Conservation (phyloP, 2,797 vertebrate genomes). For the Hozukius guyotensis region DNA sequence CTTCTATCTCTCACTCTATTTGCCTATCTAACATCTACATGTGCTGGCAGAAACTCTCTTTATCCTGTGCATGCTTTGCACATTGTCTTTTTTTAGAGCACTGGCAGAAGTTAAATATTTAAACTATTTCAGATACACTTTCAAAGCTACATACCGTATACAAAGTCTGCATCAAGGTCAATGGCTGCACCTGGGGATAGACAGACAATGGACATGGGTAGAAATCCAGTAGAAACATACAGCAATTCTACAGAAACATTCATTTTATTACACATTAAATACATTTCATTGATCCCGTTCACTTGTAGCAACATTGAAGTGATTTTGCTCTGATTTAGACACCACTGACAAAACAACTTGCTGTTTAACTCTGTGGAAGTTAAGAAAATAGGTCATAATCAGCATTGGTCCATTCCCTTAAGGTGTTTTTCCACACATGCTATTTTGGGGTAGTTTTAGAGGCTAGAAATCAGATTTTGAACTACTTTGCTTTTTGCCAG, state of each 20-base stretch:
- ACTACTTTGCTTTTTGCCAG: not conserved
- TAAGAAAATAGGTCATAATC: slow-evolving; percentile 6
- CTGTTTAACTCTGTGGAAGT: not conserved
- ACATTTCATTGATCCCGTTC: not conserved
- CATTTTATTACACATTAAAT: not conserved
- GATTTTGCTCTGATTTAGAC: not conserved
- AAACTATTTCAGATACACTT: not conserved
- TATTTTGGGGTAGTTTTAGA: not conserved
- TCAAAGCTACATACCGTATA: slow-evolving; percentile 75
- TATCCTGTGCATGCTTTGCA: not conserved
- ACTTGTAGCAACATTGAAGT: not conserved
- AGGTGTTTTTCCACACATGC: not conserved
- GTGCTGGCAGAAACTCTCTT: not conserved
- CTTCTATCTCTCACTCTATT: not conserved
- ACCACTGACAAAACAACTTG: not conserved
- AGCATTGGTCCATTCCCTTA: not conserved
- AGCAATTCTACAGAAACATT: not conserved
- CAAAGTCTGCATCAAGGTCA: slow-evolving; percentile 80
- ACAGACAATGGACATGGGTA: not conserved
- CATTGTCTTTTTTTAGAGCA: not conserved
- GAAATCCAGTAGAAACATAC: not conserved
- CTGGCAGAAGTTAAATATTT: not conserved
- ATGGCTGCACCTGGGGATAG: slow-evolving; percentile 44
- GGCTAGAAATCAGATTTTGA: not conserved
- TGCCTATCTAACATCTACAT: not conserved